Conservation (phyloP, 2,113 vertebrate genomes). For the Myodes glareolus region DNA sequence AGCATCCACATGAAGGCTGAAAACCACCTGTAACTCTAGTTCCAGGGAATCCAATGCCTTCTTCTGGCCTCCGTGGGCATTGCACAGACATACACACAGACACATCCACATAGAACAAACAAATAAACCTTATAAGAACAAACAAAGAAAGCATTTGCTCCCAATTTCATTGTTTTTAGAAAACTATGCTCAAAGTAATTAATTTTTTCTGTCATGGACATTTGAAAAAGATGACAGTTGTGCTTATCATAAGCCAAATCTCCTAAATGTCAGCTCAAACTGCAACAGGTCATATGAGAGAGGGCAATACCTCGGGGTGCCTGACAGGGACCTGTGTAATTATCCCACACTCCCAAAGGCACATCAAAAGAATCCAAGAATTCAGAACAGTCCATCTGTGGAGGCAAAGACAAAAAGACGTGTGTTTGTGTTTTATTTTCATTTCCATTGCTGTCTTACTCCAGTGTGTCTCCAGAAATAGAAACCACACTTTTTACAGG, state of each 20-base stretch:
- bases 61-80: neutral
- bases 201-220: neutral
- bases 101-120: neutral
- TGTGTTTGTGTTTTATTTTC: conserved; percentile 3
- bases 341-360: neutral
- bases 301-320: accelerated
- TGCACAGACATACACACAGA: neutral
- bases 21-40: neutral
- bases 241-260: neutral
- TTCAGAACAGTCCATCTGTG: neutral
- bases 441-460: neutral
- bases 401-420: neutral
- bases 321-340: neutral
- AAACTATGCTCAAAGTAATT: neutral
- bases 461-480: neutral
- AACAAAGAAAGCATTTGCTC: neutral
- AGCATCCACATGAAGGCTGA: neutral
- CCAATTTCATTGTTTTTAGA: neutral
- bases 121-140: neutral
- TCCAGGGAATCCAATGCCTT: neutral
- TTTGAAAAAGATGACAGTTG: neutral
- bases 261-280: neutral
- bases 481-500: conserved; percentile 13
- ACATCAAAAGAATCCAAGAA: neutral
- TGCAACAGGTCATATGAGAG: neutral